Evolutionary conservation across 2,888 invertebrate species (phyloP), one percentile per base, ranked within the genome.

Genomic region (Orgyia antiqua): DNA sequence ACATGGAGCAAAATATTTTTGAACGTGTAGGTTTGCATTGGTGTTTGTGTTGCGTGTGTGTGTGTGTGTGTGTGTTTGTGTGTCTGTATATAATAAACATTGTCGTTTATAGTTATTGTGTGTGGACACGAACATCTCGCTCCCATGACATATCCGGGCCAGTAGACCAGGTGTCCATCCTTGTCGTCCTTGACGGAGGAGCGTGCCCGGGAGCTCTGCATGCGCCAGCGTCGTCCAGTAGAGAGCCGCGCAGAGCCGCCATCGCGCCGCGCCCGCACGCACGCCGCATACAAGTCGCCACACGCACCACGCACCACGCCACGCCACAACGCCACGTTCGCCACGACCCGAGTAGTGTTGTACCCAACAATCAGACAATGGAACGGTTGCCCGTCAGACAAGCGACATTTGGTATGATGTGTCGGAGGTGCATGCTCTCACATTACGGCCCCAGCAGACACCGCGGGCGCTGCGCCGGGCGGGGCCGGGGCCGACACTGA

Each of bases 131-230:
- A 95, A 95, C 98, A 99, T 97, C 98, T 93, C 91, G 96, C 95
- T 93, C 96, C 96, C 89, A 99, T 95, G 89, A 96, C 91, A 91
- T 99, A 98, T 89, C 98, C 99, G 89, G 93, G 93, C 90, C 94
- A 94, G 94, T 99, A 99, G 88, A 99, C 94, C 90, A 99, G 96
- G 89, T 99, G 99, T 88, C 99, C 99, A 89, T 99, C 99, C 89
- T 95, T 95, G 91, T 99, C 99, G 91, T 99, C 98, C 92, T 97
- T 96, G 88, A 98, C 94, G 88, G 95, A 94, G 87, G 96, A 95
- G 84, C 86, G 84, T 80, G 93, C 92, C 79, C 92, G 90, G 87
- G 93, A 93, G 89, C 92, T 93, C 93, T 94, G 92, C 88, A 82
- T 68, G 72, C 63, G 63, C 60, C 63, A 51, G 43, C 59, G 48